These are phyloP conservation scores for Drosophila mauritiana DNA, from an alignment of 1,140 invertebrate genomes.

Conservation along the genomic window DNA sequence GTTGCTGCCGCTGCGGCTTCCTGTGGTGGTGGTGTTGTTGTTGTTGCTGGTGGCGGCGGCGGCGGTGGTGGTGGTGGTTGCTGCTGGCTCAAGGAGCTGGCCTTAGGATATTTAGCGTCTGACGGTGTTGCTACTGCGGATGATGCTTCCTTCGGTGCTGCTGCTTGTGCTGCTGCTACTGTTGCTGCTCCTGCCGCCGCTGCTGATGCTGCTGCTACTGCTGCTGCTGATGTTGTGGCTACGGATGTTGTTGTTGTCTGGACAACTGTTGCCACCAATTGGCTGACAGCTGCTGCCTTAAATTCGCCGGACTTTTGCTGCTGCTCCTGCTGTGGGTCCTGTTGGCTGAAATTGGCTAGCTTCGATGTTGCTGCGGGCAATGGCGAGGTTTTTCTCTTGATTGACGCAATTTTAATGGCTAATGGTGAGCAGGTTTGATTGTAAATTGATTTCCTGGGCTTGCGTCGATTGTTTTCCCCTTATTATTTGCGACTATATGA, in stretches of 20 bases:
- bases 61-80: constrained; percentile 31
- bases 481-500: constrained; percentile 26
- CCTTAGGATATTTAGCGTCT: constrained; percentile 11
- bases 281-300: constrained; percentile 44
- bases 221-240: constrained; percentile 16
- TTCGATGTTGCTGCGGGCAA: constrained; percentile 67
- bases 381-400: constrained; percentile 80
- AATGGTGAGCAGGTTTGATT: constrained; percentile 60
- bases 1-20: constrained; percentile 30
- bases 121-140: constrained; percentile 18
- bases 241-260: constrained; percentile 25
- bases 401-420: constrained; percentile 82
- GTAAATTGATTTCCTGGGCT: constrained; percentile 42
- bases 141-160: constrained; percentile 26
- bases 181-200: neutral
- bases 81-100: constrained; percentile 84
- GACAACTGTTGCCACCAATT: constrained; percentile 44
- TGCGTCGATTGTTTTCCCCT: constrained; percentile 1
- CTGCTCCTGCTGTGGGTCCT: constrained; percentile 28
- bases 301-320: constrained; percentile 12
- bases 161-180: constrained; percentile 31
- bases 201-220: constrained; percentile 13
- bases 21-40: constrained; percentile 30
- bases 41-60: constrained; percentile 8
- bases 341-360: constrained; percentile 66